These are phyloP conservation scores for Mola mola DNA, from an alignment of 2,113 vertebrate species.

Conservation along the genomic window DNA sequence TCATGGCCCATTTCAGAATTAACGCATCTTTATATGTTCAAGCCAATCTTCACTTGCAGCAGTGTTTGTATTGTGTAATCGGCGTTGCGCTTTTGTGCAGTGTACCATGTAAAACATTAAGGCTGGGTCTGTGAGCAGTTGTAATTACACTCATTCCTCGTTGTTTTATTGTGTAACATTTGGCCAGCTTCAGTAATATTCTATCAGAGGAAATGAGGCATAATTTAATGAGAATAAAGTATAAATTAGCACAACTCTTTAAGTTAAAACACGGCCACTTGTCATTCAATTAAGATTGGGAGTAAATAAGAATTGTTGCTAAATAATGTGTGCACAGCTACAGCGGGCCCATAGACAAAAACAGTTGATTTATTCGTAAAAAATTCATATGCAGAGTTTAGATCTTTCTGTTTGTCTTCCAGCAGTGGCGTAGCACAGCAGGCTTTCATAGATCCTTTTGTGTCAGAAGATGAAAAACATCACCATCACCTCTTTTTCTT, in stretches of 20 bases:
- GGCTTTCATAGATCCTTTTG: conserved; percentile 44
- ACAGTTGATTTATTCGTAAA: conserved; percentile 55
- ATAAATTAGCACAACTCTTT: background rate
- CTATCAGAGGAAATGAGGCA: conserved; percentile 19
- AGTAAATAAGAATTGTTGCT: background rate
- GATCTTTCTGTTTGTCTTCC: conserved; percentile 34
- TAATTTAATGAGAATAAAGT: conserved; percentile 18
- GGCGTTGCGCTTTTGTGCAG: conserved; percentile 52
- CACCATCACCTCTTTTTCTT: conserved; percentile 35
- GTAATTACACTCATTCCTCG: conserved; percentile 55
- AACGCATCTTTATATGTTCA: conserved; percentile 55
- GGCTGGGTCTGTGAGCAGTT: conserved; percentile 23
- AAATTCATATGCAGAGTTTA: conserved; percentile 33
- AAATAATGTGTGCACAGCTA: background rate
- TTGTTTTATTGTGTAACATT: conserved; percentile 47
- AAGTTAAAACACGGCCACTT: background rate
- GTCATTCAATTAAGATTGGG: conserved; percentile 16
- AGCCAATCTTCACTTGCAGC: conserved; percentile 45
- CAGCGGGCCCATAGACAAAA: conserved; percentile 24
- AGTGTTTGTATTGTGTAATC: conserved; percentile 44
- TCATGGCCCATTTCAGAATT: conserved; percentile 77
- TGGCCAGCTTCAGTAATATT: conserved; percentile 26
- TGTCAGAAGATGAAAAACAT: conserved; percentile 59
- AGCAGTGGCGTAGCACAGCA: conserved; percentile 13
- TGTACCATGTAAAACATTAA: conserved; percentile 63